Evolutionary conservation across 30 jellyfish, hydroid and myxozoan genomes (phyloP), one percentile per base, ranked within the genome.

Genomic region (Nemopilema nomurai): DNA sequence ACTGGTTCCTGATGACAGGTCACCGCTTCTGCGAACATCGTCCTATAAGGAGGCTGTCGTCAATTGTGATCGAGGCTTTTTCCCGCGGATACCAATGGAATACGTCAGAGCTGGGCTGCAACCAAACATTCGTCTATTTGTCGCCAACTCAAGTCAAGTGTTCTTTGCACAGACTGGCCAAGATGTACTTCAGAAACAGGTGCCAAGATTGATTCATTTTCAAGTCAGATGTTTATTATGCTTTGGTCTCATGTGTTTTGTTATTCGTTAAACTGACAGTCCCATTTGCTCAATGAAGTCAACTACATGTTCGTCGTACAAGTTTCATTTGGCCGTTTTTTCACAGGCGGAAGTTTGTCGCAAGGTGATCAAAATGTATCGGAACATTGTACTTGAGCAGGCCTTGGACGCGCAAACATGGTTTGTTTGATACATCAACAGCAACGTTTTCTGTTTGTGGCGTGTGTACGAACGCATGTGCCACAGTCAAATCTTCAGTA

Each of bases 41-140:
- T 94, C 99, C n/a, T 94, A 94, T 90, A 94, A 90, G 57, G 97
- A 94, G 65, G 99, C 99, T 33, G 99, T 94, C 27, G 91, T 77
- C 24, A 94, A 87, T 62, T 67, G 88, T 22, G 97, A 89, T 51
- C 88, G 87, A 80, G 88, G 90, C 66, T 89, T 94, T 74, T 94
- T 94, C 63, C 83, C 97, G 4, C 63, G 89, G 23, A 66, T 89
- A 4, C 99, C 99, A 1, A 71, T 94, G 9, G 97, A 90, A 26
- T 76, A 89, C 77, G 97, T 90, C 24, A 31, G 95, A 50, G 99
- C 97, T 31, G 99, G 99, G 25, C 90, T 94, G 71, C 99, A 94
- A 80, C 90, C 97, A 0, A 89, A 90, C 49, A 51, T 89, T 24
- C 92, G 99, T 24, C 74, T 94, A 31, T 88, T 94, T 71, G 87